Conservation (phyloP, 1,140 invertebrate genomes). For the Spodoptera litura region DNA sequence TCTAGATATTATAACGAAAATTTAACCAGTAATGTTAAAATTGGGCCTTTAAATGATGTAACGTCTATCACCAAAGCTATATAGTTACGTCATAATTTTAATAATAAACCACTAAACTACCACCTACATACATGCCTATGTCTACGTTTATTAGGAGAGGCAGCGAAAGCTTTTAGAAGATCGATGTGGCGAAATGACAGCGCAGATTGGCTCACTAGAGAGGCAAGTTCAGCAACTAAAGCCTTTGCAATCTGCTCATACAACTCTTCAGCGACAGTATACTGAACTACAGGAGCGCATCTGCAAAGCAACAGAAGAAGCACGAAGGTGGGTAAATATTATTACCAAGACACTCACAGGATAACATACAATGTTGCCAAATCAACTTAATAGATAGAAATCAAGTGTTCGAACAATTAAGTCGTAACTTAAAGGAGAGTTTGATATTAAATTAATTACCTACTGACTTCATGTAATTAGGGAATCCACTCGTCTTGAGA, state of each 20-base stretch:
- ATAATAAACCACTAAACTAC: background rate
- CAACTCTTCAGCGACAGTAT: constrained; percentile 68
- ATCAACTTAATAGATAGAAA: too few species aligned
- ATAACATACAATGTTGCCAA: too few species aligned
- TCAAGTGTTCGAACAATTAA: too few species aligned
- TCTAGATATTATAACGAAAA: too few species aligned
- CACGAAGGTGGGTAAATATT: constrained; percentile 60
- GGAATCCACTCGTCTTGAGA: constrained; percentile 66
- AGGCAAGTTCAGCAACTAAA: constrained; percentile 71
- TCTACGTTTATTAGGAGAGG: constrained; percentile 64
- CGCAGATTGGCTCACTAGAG: constrained; percentile 61
- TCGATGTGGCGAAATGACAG: constrained; percentile 65
- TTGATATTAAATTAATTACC: background rate
- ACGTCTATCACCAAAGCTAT: background rate
- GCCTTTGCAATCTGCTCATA: constrained; percentile 63
- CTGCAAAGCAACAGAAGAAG: constrained; percentile 65
- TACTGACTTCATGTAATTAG: constrained; percentile 45
- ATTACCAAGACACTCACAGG: background rate
- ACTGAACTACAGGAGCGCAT: constrained; percentile 70
- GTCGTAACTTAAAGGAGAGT: too few species aligned
- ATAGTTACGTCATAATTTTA: background rate
- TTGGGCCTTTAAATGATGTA: background rate
- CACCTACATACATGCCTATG: background rate
- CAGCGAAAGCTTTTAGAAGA: constrained; percentile 71
- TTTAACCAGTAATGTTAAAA: too few species aligned